Evolutionary conservation across 2,888 invertebrate genomes (phyloP), one percentile per base, ranked within the genome.

Genomic region (Drosophila nr. perissopoda): DNA sequence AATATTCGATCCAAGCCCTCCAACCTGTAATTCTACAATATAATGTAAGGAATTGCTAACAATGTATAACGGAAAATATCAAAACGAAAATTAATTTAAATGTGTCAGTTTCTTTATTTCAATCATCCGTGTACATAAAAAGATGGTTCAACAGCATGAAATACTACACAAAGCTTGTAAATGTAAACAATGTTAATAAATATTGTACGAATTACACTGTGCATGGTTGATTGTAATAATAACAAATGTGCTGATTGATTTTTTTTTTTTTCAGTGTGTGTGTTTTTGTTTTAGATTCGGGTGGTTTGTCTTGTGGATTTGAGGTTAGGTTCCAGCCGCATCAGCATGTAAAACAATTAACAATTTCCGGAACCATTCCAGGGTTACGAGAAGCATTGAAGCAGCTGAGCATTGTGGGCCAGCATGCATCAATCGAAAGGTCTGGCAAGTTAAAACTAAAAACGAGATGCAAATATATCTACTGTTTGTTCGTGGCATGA

Each of bases 381-480:
- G 73, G 80, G 83, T 71, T 74, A 60, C 73, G 69, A 69, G 73
- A 73, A 57, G 70, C 53, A 31, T 40, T 60, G 61, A 66, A 38
- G 61, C 65, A 63, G 59, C 75, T 75, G 79, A 63, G 60, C 45
- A 42, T 65, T 59, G 67, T 65, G n/a, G 59, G 67, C 63, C 63
- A 69, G 71, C 62, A 69, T 63, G 61, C 69, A 74, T 79, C 73
- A 62, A 81, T 72, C 34, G 61, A 78, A 59, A 68, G 79, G 81
- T 84, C 83, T 91, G 91, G 91, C 91, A 91, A 91, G 91, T 87
- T 87, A 83, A 83, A 87, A 85, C 83, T 88, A 87, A 89, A 89
- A 91, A 91, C 90, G 83, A 83, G 82, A 82, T 77, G 80, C 83
- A 75, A 82, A 73, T 85, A 68, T 65, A 57, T 52, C 36, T 76